phyloP scores from a whole-genome alignment of 2,888 invertebrate genomes.

The Leistus spinibarbis region DNA sequence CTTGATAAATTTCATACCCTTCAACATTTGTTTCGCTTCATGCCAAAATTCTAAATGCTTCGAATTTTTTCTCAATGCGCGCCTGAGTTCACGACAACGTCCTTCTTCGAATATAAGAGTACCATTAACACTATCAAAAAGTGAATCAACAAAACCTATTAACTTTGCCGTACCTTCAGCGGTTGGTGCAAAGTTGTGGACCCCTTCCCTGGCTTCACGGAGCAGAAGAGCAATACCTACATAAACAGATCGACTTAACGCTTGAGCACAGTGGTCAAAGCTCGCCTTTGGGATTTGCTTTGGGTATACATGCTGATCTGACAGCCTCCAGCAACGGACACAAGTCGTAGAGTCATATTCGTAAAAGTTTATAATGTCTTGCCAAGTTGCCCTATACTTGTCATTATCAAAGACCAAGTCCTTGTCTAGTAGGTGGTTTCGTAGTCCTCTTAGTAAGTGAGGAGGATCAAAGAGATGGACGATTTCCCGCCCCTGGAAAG shows the following conservation, averaged over 20 bases:
- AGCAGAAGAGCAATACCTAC: neutral
- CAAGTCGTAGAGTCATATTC: neutral
- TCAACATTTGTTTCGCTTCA: neutral
- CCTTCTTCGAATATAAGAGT: neutral
- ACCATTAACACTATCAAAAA: neutral
- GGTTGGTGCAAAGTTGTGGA: neutral
- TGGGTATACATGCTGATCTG: neutral
- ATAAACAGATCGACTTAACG: neutral
- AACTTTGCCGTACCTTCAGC: neutral
- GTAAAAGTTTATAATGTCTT: constrained; percentile 41
- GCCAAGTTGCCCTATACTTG: constrained; percentile 17
- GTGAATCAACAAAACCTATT: neutral
- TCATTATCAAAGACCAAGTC: neutral
- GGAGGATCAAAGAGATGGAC: constrained; percentile 6
- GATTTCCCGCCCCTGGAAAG: constrained; percentile 6
- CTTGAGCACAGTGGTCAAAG: neutral
- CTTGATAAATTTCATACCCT: neutral
- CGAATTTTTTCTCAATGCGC: neutral
- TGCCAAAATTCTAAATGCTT: neutral
- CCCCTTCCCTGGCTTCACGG: neutral
- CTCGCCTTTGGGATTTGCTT: neutral
- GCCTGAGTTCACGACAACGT: neutral
- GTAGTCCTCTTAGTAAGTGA: constrained; percentile 8
- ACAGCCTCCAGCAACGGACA: neutral
- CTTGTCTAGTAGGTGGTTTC: neutral